phyloP scores from a whole-genome alignment of 2,888 invertebrate species.

The Tetragonisca angustula region DNA sequence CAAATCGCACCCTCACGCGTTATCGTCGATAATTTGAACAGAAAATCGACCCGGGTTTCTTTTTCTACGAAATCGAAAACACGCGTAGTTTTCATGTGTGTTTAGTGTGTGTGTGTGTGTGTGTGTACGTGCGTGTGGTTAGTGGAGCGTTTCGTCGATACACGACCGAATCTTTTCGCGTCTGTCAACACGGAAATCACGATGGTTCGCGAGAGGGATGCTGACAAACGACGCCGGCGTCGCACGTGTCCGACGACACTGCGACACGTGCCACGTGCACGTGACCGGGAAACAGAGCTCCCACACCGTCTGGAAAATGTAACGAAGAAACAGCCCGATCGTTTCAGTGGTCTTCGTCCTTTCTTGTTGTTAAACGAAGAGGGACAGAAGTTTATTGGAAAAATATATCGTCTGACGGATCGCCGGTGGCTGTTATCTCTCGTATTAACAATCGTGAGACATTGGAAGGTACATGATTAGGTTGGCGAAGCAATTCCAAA shows the following conservation, averaged over 20 bases:
- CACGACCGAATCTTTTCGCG: slow-evolving; percentile 37
- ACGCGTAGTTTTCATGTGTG: slow-evolving; percentile 31
- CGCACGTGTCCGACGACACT: slow-evolving; percentile 71
- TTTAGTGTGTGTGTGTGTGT: background rate
- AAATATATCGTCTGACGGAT: slow-evolving; percentile 3
- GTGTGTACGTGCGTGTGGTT: no score
- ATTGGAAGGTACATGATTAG: background rate
- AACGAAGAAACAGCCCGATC: slow-evolving; percentile 33
- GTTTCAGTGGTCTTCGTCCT: background rate
- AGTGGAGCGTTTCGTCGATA: slow-evolving; percentile 38
- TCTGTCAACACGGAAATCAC: slow-evolving; percentile 62
- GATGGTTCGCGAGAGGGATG: slow-evolving; percentile 25
- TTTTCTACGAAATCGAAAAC: slow-evolving; percentile 40
- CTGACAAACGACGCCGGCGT: slow-evolving; percentile 38
- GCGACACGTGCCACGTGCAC: slow-evolving; percentile 72
- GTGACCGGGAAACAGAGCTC: slow-evolving; percentile 69
- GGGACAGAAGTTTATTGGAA: slow-evolving; percentile 21
- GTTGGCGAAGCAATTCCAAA: background rate
- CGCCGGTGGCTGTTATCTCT: background rate
- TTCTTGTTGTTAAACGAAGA: background rate
- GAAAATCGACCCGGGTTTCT: slow-evolving; percentile 30
- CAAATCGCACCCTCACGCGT: slow-evolving; percentile 46
- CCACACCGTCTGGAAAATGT: slow-evolving; percentile 67
- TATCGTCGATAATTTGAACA: slow-evolving; percentile 54
- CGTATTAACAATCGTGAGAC: background rate